Conservation (phyloP, 2,888 invertebrate species). For the Mesorhabditis sp. region DNA sequence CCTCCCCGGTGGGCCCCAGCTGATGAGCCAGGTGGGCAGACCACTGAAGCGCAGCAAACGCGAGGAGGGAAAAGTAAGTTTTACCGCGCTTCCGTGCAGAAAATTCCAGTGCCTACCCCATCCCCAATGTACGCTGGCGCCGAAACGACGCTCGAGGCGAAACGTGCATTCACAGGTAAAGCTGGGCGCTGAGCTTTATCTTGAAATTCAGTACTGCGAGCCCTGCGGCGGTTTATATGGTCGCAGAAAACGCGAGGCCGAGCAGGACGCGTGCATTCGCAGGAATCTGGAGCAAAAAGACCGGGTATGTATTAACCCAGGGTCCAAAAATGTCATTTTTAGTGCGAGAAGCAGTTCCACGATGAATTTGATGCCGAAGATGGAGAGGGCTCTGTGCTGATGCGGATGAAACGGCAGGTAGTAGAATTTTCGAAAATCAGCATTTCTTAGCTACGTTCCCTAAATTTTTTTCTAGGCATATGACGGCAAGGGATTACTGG, state of each 20-base stretch:
- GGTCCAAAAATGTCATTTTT: constrained; percentile 6
- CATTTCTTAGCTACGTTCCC: too few species aligned
- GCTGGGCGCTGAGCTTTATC: neutral
- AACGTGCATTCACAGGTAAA: neutral
- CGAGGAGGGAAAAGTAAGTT: neutral
- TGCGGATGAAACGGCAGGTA: constrained; percentile 33
- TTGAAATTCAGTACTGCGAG: constrained; percentile 40
- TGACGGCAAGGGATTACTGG: constrained; percentile 43
- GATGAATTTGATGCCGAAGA: neutral
- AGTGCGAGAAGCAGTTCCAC: constrained; percentile 42
- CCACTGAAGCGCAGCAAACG: neutral
- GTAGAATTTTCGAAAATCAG: neutral
- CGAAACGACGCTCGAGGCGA: constrained; percentile 7
- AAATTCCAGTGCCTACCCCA: constrained; percentile 43
- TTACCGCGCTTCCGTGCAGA: neutral
- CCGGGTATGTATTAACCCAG: neutral
- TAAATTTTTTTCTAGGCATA: constrained; percentile 32
- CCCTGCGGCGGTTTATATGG: constrained; percentile 43
- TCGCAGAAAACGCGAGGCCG: constrained; percentile 43
- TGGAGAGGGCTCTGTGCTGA: constrained; percentile 16
- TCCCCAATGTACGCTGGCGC: constrained; percentile 36
- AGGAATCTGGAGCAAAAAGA: constrained; percentile 1
- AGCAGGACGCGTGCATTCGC: constrained; percentile 24
- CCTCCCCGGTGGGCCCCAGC: constrained; percentile 20
- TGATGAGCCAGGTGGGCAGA: constrained; percentile 4